Base-by-base conservation (phyloP, 2,797 vertebrate genomes). In the Heteromormyrus szaboi region DNA sequence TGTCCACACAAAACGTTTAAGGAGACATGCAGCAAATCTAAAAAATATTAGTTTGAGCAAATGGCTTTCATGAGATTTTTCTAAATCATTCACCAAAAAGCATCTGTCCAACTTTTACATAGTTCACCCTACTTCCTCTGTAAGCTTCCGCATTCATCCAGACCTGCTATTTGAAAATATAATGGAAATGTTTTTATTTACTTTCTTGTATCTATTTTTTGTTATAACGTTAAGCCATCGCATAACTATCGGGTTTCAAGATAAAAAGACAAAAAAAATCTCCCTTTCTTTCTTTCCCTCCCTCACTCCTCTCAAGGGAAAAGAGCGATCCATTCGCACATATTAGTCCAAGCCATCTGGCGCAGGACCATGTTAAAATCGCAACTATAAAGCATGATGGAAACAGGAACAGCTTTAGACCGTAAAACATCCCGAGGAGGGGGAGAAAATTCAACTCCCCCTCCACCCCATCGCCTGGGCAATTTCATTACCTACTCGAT, bases 261-360 rank as follows among this genome's bases (percentile, higher is more conserved):
- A 50, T 25, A 68, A n/a, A 87, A 68, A 87, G 4, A 68, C 5
- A 65, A 87, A 48, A 59, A 53, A 65, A 62, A 9, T 22, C 25
- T 86, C 50, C 33, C 50, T 86, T 86, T 19, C 33, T 56, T 33
- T 59, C 37, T 44, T 7, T 44, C 37, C 37, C 72, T n/a, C 72
- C 72, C 72, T 29, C 14, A 41, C 37, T 14, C 25, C 50, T 85
- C 46, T 85, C 11, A 17, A 76, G 46, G 46, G 46, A 72, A 51
- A 76, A 46, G 6, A 76, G 44, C 59, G 3, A 33, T 14, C 48
- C 17, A 53, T 54, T 88, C 25, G 17, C n/a, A 29, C 25, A 50
- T 50, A 51, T 85, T 85, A 85, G 50, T 25, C 83, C 46, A 29
- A 85, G 83, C 83, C 83, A 85, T 85, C 50, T 88, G 50, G 48